These are phyloP conservation scores for Noturus placidus DNA, from an alignment of 2,113 vertebrate species.

Conservation along the genomic window DNA sequence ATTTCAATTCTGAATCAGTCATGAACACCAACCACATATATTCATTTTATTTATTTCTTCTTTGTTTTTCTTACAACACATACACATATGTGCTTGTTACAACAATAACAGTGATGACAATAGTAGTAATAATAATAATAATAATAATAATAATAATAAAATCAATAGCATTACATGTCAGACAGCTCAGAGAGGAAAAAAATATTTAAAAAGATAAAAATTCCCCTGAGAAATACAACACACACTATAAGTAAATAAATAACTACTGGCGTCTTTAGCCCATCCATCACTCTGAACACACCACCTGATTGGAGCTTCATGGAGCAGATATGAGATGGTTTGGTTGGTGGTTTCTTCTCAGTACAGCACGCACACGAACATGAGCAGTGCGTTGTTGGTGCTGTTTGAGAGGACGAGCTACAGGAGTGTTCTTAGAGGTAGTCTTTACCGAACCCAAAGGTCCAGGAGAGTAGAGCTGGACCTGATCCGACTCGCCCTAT, in stretches of 20 bases:
- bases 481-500: neutral
- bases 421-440: neutral
- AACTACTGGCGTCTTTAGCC: neutral
- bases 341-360: neutral
- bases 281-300: neutral
- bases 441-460: neutral
- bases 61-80: neutral
- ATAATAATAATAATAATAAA: neutral
- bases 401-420: neutral
- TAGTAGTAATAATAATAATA: neutral
- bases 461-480: neutral
- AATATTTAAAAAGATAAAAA: neutral
- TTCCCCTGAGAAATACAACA: neutral
- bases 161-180: neutral
- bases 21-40: neutral
- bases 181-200: neutral
- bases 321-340: neutral
- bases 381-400: neutral
- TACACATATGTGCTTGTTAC: neutral
- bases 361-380: neutral
- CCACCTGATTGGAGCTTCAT: neutral
- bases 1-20: neutral
- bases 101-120: neutral
- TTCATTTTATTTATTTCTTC: too few species aligned
- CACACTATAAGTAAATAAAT: neutral